Percentiles rank a stretch among this genome's conserved stretches.
Conservation (phyloP, 2,113 vertebrate species). For the Rhineura floridana region DNA sequence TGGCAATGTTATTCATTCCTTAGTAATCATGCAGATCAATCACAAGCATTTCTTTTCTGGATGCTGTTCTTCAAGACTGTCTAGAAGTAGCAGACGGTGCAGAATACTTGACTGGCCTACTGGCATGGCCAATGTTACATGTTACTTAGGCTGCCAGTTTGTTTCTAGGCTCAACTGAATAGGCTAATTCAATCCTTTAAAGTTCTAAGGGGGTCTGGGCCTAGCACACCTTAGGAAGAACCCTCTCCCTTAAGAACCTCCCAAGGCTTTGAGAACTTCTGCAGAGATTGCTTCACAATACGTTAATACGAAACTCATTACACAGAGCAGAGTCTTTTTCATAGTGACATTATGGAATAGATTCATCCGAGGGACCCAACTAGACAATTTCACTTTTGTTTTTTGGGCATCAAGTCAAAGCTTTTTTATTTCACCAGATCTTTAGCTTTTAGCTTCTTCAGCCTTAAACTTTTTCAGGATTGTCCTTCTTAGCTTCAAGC, state of each 20-base stretch:
- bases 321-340: neutral
- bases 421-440: neutral
- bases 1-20: neutral
- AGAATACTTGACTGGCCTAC: neutral
- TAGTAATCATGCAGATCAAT: neutral
- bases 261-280: neutral
- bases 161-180: neutral
- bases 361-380: neutral
- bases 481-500: neutral
- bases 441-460: neutral
- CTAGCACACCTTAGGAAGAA: neutral
- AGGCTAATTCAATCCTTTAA: neutral
- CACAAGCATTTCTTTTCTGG: neutral
- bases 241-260: neutral
- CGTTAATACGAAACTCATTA: neutral
- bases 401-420: neutral
- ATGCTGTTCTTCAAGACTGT: neutral
- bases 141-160: neutral
- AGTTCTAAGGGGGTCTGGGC: neutral
- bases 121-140: neutral
- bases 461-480: neutral
- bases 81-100: neutral
- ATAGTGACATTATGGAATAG: neutral
- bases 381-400: neutral
- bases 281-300: neutral